Base-by-base conservation (phyloP, 2,113 vertebrate genomes). In the Myocastor coypus region DNA sequence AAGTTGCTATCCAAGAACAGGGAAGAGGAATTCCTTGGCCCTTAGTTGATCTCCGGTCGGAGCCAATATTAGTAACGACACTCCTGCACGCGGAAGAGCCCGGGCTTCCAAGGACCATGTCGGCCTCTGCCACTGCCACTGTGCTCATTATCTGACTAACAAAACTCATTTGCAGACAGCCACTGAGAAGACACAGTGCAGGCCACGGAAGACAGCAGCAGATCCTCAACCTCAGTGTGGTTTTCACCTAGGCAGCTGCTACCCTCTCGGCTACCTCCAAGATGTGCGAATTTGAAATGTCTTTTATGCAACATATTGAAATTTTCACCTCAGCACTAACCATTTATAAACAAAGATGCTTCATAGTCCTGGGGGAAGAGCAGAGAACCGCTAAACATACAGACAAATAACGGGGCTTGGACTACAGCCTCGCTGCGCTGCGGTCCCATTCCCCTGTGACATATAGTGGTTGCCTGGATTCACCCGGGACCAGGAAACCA, bases 311-410 rank as follows among this genome's bases (percentile, higher is more conserved):
- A 52, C 59, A 89, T 42, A 81, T 30, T 96, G 73, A 83, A 96
- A 80, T 92, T 73, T 92, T 91, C 77, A 32, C 75, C 81, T 89
- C 75, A 83, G 80, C 22, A 63, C 92, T 40, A 95, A 66, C 46
- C 80, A 16, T 75, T 96, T 83, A 89, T 66, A 85, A 96, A 94
- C 59, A 86, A 86, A 4, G 28, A 50, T 86, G 83, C 34, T 88
- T 90, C n/a, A 40, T 55, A 71, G 80, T 17, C 16, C 19, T 77
- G 11, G 17, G 73, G 37, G 16, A 85, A 82, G 37, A 52, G 42
- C 34, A 69, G 32, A 17, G 3, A 68, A 9, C 57, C 32, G 34
- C 77, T 80, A 46, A 71, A 83, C 9, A 64, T 80, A 77, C 57
- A 64, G 71, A 57, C 24, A 42, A 94, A 88, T 59, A 90, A 30